These are phyloP conservation scores for Melinaea marsaeus DNA, from an alignment of 2,888 invertebrate species.

Conservation along the genomic window DNA sequence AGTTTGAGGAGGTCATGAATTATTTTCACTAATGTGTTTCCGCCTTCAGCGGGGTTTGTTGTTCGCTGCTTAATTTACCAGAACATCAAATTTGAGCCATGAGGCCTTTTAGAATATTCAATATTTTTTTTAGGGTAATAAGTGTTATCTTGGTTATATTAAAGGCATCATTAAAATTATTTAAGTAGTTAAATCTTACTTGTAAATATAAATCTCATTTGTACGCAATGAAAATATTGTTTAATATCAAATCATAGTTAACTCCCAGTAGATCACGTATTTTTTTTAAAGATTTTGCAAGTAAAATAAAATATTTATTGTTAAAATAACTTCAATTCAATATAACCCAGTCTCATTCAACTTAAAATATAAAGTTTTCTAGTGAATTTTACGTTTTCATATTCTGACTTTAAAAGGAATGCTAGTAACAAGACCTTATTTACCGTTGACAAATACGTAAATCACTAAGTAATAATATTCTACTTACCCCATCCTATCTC, in stretches of 20 bases:
- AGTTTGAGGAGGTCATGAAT: no score
- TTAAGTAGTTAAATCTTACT: background rate
- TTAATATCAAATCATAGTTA: background rate
- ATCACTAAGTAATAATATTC: slow-evolving; percentile 7
- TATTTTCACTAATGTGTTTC: no score
- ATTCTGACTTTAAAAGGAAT: slow-evolving; percentile 31
- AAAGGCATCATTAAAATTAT: background rate
- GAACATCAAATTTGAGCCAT: background rate
- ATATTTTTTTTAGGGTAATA: slow-evolving; percentile 21
- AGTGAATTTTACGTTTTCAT: slow-evolving; percentile 30
- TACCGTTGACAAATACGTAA: background rate
- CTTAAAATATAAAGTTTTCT: slow-evolving; percentile 29
- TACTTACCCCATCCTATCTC: no score
- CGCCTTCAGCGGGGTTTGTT: no score
- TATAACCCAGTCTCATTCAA: slow-evolving; percentile 20
- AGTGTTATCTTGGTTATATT: background rate
- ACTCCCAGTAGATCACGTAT: background rate
- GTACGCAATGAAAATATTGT: background rate
- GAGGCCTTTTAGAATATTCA: slow-evolving; percentile 18
- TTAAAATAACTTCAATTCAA: slow-evolving; percentile 9
- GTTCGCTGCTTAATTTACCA: no score
- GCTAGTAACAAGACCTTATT: slow-evolving; percentile 25
- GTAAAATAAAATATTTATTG: background rate
- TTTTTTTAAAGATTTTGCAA: background rate
- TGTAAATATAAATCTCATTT: background rate